A percentile compares a stretch with the other conserved stretches of the same genome.
phyloP scores from a whole-genome alignment of 2,113 vertebrate genomes.

The Petroica traversi region DNA sequence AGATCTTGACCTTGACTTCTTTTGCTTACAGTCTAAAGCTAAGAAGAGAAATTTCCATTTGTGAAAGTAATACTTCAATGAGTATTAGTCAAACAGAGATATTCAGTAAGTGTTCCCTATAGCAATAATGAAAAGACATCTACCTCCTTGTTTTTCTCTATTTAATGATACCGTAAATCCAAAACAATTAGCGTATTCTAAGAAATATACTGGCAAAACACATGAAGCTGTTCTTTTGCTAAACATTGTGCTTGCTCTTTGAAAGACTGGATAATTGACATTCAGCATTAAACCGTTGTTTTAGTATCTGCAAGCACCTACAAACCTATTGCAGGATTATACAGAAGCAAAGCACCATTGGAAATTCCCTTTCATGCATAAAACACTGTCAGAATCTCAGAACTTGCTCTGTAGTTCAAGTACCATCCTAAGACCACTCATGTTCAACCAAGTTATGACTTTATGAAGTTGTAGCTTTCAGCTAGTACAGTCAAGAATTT shows the following conservation, averaged over 20 bases:
- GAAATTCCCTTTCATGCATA: constrained; percentile 6
- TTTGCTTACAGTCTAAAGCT: constrained; percentile 91
- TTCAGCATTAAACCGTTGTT: background rate
- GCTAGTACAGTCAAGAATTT: background rate
- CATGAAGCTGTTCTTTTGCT: background rate
- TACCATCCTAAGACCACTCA: background rate
- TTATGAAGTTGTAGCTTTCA: background rate
- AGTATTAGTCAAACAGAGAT: background rate
- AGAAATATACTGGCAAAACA: background rate
- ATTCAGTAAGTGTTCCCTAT: background rate
- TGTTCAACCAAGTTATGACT: background rate
- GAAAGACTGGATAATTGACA: background rate
- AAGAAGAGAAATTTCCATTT: constrained; percentile 62
- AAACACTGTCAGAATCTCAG: background rate
- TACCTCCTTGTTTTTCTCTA: background rate
- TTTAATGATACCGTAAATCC: background rate
- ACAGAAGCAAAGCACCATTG: background rate
- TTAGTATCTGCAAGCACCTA: background rate
- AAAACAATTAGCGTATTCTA: background rate
- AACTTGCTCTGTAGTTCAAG: background rate
- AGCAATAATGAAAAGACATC: background rate
- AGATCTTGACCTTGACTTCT: constrained; percentile 91
- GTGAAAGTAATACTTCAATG: constrained; percentile 40
- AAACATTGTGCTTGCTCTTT: constrained; percentile 1
- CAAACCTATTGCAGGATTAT: background rate